These are phyloP conservation scores for Rynchops niger DNA, from an alignment of 2,113 vertebrate species.

Conservation along the genomic window DNA sequence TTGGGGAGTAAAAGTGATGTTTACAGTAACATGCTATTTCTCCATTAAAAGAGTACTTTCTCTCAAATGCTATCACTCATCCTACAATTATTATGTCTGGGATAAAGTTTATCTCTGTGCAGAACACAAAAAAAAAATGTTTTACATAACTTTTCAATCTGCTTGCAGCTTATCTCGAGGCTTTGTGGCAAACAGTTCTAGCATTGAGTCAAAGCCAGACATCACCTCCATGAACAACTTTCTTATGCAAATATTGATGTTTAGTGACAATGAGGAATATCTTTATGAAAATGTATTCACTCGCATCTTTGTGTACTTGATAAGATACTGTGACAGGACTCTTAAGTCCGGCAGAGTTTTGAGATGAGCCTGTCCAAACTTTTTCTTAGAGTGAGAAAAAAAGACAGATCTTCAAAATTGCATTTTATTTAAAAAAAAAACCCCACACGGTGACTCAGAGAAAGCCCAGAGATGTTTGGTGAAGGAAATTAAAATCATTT, in stretches of 20 bases:
- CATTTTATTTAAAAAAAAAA: neutral
- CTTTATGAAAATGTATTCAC: neutral
- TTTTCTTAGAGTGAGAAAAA: neutral
- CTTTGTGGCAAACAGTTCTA: neutral
- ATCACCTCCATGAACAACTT: neutral
- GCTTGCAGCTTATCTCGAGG: neutral
- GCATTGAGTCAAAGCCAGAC: neutral
- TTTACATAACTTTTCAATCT: neutral
- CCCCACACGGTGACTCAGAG: too few species aligned
- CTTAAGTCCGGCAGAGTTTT: neutral
- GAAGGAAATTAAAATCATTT: neutral
- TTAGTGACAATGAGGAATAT: neutral
- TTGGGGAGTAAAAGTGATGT: neutral
- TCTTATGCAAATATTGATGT: neutral
- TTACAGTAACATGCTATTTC: neutral
- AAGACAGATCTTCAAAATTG: neutral
- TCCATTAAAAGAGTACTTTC: neutral
- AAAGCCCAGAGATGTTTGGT: neutral
- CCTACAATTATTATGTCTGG: neutral
- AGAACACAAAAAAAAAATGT: neutral
- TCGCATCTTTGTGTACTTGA: neutral
- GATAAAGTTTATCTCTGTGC: neutral
- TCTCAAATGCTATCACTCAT: neutral
- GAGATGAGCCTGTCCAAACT: neutral
- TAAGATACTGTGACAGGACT: neutral